These are phyloP conservation scores for Arnoldichthys spilopterus DNA, from an alignment of 2,797 vertebrate species.

Conservation along the genomic window DNA sequence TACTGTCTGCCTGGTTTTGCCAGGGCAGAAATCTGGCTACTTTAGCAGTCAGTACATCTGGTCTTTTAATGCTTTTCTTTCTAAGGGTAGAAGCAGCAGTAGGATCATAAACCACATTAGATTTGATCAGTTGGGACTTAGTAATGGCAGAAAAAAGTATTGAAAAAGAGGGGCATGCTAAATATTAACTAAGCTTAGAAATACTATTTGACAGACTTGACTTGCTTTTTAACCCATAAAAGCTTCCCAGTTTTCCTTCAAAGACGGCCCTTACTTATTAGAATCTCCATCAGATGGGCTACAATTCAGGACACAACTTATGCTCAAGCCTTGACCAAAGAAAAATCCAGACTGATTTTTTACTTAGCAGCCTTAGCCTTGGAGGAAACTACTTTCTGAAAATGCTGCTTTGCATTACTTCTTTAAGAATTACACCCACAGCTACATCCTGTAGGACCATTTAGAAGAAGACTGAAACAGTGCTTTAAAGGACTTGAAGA, in stretches of 20 bases:
- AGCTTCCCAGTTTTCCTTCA: neutral
- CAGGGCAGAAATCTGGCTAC: too few species aligned
- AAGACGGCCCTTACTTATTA: neutral
- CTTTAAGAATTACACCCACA: neutral
- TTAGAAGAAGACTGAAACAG: neutral
- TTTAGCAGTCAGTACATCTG: too few species aligned
- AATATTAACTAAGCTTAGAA: neutral
- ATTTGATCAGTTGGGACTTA: too few species aligned
- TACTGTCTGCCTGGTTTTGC: too few species aligned
- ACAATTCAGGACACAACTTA: neutral
- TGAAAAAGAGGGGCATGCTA: neutral
- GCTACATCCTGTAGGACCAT: neutral
- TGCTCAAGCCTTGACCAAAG: neutral
- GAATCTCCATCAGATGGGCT: neutral
- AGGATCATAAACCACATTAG: too few species aligned
- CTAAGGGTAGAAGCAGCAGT: too few species aligned
- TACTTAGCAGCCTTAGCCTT: neutral
- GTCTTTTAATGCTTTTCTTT: too few species aligned
- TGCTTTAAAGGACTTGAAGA: neutral
- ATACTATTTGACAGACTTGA: too few species aligned
- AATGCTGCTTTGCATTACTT: neutral
- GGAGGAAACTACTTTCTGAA: neutral
- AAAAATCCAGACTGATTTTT: neutral
- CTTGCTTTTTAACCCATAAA: neutral
- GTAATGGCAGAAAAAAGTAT: neutral